Evolutionary conservation across 2,113 vertebrate species (phyloP).

Genomic region (Hydrochoerus hydrochaeris): DNA sequence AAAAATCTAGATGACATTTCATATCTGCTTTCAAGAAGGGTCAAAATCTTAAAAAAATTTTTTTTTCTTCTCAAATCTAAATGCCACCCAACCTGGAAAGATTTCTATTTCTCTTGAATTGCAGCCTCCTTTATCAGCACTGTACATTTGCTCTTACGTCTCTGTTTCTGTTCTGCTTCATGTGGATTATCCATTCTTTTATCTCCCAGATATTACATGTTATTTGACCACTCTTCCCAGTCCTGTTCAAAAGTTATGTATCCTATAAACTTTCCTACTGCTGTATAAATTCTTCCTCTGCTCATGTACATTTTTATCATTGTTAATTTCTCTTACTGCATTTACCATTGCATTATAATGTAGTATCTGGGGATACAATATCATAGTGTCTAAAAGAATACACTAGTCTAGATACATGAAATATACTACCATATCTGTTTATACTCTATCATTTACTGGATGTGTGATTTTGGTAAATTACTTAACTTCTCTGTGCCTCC

Average conservation of each 20-base stretch:
- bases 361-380: neutral
- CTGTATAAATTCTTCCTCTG: neutral
- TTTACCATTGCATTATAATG: neutral
- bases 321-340: neutral
- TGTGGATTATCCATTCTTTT: neutral
- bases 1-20: neutral
- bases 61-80: neutral
- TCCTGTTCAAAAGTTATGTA: neutral
- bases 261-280: neutral
- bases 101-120: neutral
- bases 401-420: no score
- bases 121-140: neutral
- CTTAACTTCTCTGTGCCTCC: neutral
- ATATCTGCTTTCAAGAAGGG: neutral
- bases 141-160: neutral
- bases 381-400: neutral
- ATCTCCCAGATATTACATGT: neutral
- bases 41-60: no score
- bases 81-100: neutral
- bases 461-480: neutral
- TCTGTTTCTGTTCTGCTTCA: no score
- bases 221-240: neutral
- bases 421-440: neutral
- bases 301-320: neutral
- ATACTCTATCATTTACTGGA: neutral